Conservation (phyloP, 2,888 invertebrate genomes). For the Nematopogon swammerdamellus region DNA sequence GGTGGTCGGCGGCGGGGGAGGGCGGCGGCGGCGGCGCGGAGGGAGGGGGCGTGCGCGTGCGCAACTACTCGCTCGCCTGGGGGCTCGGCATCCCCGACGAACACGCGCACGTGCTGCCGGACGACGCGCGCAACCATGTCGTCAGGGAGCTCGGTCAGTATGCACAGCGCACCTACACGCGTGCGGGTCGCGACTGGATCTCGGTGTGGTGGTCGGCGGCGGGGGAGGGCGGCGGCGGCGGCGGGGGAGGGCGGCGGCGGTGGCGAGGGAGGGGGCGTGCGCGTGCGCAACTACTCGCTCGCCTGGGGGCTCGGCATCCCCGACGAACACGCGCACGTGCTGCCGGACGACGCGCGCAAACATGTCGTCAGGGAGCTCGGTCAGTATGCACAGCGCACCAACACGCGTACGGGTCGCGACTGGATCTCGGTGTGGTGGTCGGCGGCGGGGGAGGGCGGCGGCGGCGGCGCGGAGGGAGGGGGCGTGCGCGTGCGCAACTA, state of each 20-base stretch:
- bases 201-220: conserved; percentile 84
- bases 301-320: conserved; percentile 97
- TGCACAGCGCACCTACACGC: too few relatives aligned
- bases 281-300: conserved; percentile 86
- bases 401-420: conserved; percentile 77
- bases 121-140: conserved; percentile 75
- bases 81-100: conserved; percentile 94
- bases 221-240: conserved; percentile 80
- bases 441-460: conserved; percentile 75
- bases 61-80: conserved; percentile 93
- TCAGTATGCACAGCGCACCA: too few relatives aligned
- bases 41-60: conserved; percentile 80
- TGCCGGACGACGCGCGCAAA: conserved; percentile 79
- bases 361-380: conserved; percentile 77
- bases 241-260: too few relatives aligned
- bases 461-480: conserved; percentile 89
- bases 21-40: conserved; percentile 79
- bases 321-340: conserved; percentile 75
- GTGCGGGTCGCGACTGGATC: conserved; percentile 82
- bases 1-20: conserved; percentile 81
- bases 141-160: conserved; percentile 79
- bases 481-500: conserved; percentile 83
- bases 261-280: conserved; percentile 74
- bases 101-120: conserved; percentile 74
- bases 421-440: conserved; percentile 90